phyloP scores from a whole-genome alignment of 2,888 invertebrate species.

The Teleogryllus oceanicus region DNA sequence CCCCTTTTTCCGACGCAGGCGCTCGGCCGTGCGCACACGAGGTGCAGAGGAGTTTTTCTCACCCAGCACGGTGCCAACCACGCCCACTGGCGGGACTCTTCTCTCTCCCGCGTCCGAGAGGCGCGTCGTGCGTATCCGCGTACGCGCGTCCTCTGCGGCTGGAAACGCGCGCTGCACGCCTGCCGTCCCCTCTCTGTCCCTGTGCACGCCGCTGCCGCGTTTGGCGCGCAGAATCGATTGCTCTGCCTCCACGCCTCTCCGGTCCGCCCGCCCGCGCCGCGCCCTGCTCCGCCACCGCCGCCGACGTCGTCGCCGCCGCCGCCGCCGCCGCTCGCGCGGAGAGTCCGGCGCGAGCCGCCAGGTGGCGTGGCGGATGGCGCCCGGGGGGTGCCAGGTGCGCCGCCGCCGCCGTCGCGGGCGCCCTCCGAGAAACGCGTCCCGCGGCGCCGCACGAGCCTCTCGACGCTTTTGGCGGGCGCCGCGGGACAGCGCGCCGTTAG shows the following conservation, averaged over 20 bases:
- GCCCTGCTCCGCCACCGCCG: not conserved
- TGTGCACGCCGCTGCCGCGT: not conserved
- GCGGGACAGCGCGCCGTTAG: not conserved
- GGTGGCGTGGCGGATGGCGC: not conserved
- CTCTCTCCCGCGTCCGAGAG: too few relatives aligned
- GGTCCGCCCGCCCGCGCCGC: not conserved
- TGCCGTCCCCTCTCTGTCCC: not conserved
- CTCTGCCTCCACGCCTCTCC: slow-evolving; percentile 4
- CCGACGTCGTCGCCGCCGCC: not conserved
- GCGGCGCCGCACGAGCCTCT: too few relatives aligned
- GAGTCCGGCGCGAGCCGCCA: not conserved
- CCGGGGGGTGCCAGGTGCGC: too few relatives aligned
- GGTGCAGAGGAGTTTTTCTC: too few relatives aligned
- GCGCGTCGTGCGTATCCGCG: too few relatives aligned
- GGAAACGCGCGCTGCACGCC: not conserved
- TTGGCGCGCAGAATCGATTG: not conserved
- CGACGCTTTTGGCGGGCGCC: not conserved
- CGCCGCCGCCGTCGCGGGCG: too few relatives aligned
- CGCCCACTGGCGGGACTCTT: too few relatives aligned
- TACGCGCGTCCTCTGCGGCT: not conserved
- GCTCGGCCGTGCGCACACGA: too few relatives aligned
- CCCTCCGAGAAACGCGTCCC: too few relatives aligned
- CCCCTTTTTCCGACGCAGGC: too few relatives aligned
- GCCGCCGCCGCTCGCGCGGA: not conserved
- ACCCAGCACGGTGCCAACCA: too few relatives aligned